Percentiles rank a stretch among this genome's conserved stretches.
phyloP scores from a whole-genome alignment of 1,140 invertebrate species.

The Andricus grossulariae region DNA sequence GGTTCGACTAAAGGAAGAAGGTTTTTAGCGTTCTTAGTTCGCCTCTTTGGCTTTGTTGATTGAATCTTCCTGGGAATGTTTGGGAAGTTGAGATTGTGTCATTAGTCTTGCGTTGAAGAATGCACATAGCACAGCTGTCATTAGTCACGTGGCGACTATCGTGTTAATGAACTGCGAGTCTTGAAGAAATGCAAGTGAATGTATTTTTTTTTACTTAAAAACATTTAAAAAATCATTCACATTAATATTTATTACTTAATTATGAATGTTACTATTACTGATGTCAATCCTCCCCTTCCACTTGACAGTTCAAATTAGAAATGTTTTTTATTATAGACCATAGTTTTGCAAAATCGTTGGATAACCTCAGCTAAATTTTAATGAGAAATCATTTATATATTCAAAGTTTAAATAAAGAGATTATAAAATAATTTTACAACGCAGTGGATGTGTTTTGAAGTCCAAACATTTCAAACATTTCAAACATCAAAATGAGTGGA shows the following conservation, averaged over 20 bases:
- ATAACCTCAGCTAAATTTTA: too few relatives aligned
- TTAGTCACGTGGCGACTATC: slow-evolving; percentile 11
- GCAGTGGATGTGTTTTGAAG: too few relatives aligned
- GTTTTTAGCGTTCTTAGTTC: not conserved
- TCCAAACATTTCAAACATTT: not conserved
- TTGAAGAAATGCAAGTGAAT: not conserved
- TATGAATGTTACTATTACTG: too few relatives aligned
- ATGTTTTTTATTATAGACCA: too few relatives aligned
- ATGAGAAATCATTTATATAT: too few relatives aligned
- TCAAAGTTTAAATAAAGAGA: too few relatives aligned
- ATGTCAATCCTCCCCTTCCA: too few relatives aligned
- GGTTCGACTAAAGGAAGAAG: slow-evolving; percentile 3
- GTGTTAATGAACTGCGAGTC: not conserved
- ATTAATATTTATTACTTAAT: too few relatives aligned
- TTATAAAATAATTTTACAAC: too few relatives aligned
- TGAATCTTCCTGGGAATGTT: not conserved
- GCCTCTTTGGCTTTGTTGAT: not conserved
- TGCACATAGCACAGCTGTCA: not conserved
- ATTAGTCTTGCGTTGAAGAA: not conserved
- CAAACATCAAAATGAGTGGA: not conserved
- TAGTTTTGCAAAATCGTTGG: too few relatives aligned
- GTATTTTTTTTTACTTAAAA: not conserved
- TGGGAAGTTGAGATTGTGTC: not conserved
- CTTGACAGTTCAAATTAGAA: too few relatives aligned
- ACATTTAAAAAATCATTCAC: not conserved